Percentiles rank a stretch among this genome's conserved stretches.
phyloP scores from a whole-genome alignment of 2,113 vertebrate species.

The Sporophila hypoxantha region DNA sequence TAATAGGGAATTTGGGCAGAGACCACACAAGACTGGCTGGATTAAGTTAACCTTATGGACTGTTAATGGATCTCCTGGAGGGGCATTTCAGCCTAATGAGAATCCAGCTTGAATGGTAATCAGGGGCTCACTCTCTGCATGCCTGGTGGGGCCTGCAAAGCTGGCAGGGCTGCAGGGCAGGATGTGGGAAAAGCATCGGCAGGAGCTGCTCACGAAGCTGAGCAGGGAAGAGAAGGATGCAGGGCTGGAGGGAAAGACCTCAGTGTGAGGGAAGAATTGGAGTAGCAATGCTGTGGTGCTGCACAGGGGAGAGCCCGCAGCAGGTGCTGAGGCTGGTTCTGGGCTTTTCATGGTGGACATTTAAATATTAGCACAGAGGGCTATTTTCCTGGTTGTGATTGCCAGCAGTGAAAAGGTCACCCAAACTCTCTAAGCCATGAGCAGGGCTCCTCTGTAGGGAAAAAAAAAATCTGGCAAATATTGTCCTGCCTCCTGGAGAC shows the following conservation, averaged over 20 bases:
- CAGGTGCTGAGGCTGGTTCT: background rate
- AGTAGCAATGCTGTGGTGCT: background rate
- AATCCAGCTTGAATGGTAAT: conserved; percentile 50
- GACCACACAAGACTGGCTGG: conserved; percentile 52
- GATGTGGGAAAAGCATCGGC: background rate
- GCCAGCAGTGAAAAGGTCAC: background rate
- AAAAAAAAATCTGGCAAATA: background rate
- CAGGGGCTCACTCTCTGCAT: background rate
- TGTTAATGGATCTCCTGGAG: conserved; percentile 64
- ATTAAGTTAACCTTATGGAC: conserved; percentile 62
- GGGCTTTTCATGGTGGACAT: background rate
- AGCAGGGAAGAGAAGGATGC: background rate
- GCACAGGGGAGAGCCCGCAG: background rate
- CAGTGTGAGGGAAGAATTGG: background rate
- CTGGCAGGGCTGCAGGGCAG: background rate
- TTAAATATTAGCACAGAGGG: background rate
- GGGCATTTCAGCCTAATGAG: conserved; percentile 58
- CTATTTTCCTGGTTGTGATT: background rate
- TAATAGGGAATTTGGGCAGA: conserved; percentile 57
- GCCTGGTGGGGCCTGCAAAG: background rate
- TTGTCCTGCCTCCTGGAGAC: background rate
- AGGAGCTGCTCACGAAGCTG: background rate
- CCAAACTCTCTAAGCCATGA: background rate
- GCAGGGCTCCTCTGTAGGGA: background rate
- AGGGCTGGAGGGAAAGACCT: background rate